phyloP scores from a whole-genome alignment of 1,140 invertebrate species.

The Pissodes strobi region DNA sequence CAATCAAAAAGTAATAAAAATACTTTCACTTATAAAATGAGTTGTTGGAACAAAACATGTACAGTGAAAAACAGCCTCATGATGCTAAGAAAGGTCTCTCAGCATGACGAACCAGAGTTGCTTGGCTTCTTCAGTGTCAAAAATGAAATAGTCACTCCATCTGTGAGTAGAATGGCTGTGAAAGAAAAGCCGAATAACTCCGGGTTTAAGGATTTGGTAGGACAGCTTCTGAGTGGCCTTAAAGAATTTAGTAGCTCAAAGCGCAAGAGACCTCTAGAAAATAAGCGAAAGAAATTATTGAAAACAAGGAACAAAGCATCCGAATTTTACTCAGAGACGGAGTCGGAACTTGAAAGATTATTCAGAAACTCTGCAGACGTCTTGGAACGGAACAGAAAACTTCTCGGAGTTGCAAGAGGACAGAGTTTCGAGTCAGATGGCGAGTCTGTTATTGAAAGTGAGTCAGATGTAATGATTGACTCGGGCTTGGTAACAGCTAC shows the following conservation, averaged over 20 bases:
- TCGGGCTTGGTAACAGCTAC: constrained; percentile 28
- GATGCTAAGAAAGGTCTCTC: constrained; percentile 7
- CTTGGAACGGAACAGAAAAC: constrained; percentile 25
- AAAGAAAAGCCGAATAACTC: neutral
- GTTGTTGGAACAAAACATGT: constrained; percentile 14
- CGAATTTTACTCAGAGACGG: constrained; percentile 31
- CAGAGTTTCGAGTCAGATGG: neutral
- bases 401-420: constrained; percentile 16
- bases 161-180: constrained; percentile 7
- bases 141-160: constrained; percentile 20
- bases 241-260: constrained; percentile 8
- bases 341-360: constrained; percentile 32
- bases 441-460: constrained; percentile 6
- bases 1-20: neutral
- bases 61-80: neutral
- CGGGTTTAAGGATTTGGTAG: neutral
- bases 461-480: constrained; percentile 15
- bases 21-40: neutral
- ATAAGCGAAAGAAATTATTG: neutral
- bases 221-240: constrained; percentile 12
- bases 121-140: constrained; percentile 35
- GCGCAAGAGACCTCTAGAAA: neutral
- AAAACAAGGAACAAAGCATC: neutral
- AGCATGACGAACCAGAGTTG: constrained; percentile 24
- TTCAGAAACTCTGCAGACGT: constrained; percentile 13